These are phyloP conservation scores for Nasonia longicornis DNA, from an alignment of 1,140 invertebrate species.

Conservation along the genomic window DNA sequence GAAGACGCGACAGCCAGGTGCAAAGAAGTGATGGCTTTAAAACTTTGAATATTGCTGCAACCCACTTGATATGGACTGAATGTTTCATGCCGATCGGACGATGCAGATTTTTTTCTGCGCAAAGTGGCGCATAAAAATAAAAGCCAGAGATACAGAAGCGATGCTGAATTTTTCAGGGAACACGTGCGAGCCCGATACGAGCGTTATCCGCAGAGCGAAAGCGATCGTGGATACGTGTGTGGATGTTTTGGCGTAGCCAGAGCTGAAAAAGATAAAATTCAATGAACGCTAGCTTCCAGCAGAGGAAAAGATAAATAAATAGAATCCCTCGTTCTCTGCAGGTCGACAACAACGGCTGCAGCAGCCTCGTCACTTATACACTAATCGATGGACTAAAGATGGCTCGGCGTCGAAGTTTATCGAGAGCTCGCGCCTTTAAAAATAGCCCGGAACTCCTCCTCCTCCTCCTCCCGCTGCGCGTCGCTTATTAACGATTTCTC, in stretches of 20 bases:
- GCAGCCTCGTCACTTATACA: too few relatives aligned
- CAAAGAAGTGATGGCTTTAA: neutral
- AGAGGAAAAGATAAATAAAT: neutral
- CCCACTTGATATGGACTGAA: too few relatives aligned
- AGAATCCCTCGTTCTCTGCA: neutral
- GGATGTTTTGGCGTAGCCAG: too few relatives aligned
- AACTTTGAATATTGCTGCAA: neutral
- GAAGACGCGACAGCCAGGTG: neutral
- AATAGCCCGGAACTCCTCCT: slow-evolving; percentile 2
- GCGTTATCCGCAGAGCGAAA: too few relatives aligned
- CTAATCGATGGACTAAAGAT: neutral
- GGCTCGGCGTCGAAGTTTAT: too few relatives aligned
- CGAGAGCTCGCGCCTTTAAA: neutral
- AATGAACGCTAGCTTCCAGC: neutral
- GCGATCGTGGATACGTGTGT: too few relatives aligned
- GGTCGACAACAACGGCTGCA: neutral
- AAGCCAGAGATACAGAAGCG: too few relatives aligned
- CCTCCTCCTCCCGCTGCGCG: neutral
- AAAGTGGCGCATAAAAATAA: neutral
- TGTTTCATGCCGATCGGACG: too few relatives aligned
- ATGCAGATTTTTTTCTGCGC: neutral
- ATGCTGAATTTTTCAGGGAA: neutral
- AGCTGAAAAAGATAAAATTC: neutral
- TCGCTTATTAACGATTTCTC: slow-evolving; percentile 36
- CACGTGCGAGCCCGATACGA: neutral